A percentile compares a stretch with the other conserved stretches of the same genome.
phyloP scores from a whole-genome alignment of 2,888 invertebrate genomes.

The Cantharis rufa region DNA sequence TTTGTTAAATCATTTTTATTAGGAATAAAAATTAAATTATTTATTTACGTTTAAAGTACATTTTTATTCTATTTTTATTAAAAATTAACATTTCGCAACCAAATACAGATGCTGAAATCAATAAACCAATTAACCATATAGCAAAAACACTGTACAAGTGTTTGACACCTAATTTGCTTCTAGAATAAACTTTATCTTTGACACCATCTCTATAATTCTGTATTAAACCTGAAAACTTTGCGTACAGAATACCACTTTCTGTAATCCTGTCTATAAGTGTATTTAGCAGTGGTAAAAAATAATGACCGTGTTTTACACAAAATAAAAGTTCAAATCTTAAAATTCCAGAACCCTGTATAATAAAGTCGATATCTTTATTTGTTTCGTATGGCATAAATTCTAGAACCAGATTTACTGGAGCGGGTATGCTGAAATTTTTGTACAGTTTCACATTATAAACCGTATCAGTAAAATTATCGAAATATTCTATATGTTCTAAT shows the following conservation, averaged over 20 bases:
- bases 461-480: background rate
- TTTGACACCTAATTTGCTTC: background rate
- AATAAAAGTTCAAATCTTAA: no score
- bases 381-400: background rate
- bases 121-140: background rate
- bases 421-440: background rate
- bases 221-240: background rate
- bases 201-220: background rate
- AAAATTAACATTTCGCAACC: no score
- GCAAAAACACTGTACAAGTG: background rate
- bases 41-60: no score
- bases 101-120: background rate
- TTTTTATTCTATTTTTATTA: no score
- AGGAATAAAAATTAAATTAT: no score
- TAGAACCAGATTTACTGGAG: background rate
- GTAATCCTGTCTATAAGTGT: no score
- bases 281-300: no score
- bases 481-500: no score
- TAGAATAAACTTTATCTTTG: background rate
- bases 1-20: no score
- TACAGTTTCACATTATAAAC: background rate
- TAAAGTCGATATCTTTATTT: background rate
- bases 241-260: background rate
- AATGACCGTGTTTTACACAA: no score
- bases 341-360: no score